These are phyloP conservation scores for Oenanthe oenanthe DNA, from an alignment of 2,113 vertebrate species.

Conservation along the genomic window DNA sequence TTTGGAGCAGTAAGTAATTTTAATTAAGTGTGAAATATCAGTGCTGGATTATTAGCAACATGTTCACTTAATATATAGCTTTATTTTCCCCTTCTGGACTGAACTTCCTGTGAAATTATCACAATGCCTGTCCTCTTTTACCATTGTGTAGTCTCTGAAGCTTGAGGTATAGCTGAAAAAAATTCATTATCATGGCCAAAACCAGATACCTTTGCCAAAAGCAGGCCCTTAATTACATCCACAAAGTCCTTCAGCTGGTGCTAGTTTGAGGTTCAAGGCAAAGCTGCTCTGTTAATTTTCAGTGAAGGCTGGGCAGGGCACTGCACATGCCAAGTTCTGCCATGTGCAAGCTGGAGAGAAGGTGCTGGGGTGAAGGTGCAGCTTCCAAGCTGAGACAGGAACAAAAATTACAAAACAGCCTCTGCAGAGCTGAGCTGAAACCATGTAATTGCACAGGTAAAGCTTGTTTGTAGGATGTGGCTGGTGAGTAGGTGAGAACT, in stretches of 20 bases:
- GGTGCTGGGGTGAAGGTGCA: neutral
- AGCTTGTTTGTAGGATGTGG: neutral
- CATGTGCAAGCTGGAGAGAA: accelerated
- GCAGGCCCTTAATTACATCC: neutral
- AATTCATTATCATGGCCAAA: neutral
- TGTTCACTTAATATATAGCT: neutral
- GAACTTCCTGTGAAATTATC: neutral
- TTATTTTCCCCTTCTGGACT: neutral
- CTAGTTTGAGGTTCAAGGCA: neutral
- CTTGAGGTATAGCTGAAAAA: neutral
- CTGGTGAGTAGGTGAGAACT: neutral
- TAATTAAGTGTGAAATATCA: neutral
- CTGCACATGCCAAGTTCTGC: neutral
- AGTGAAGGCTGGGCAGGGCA: neutral
- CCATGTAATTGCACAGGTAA: neutral
- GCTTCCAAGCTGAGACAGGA: neutral
- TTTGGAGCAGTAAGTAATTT: neutral
- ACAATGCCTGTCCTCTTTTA: neutral
- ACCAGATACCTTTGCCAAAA: neutral
- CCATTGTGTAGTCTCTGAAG: neutral
- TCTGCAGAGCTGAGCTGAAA: neutral
- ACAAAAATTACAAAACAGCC: neutral
- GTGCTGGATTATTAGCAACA: neutral
- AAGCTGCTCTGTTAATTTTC: neutral
- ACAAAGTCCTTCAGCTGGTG: neutral